Evolutionary conservation across 2,113 vertebrate genomes (phyloP), one percentile per base, ranked within the genome.

Genomic region (Pimephales promelas): DNA sequence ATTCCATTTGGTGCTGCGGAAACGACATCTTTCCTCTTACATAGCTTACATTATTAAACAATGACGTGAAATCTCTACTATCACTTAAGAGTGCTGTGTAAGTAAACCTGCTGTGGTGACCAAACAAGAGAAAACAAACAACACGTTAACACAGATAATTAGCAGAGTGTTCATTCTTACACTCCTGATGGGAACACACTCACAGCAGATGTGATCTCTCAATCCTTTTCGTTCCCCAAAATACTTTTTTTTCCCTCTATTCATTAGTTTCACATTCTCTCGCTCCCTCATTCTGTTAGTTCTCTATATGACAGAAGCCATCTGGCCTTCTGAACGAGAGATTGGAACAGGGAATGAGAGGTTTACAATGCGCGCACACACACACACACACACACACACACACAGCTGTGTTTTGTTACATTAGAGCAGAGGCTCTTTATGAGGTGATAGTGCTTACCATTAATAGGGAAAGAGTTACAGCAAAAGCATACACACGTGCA

Each of bases 291-390:
- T 84, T 87, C 85, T 87, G 87, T 87, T 85, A 79, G 70, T 68
- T 59, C 73, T 90, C 85, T 86, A 84, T 84, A 76, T 87, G 90
- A 90, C 88, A 84, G 83, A 70, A 91, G 91, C 91, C 92, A 92
- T 92, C 89, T 92, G 91, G 90, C 90, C 79, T 87, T 80, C 36
- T 75, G 34, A 83, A 72, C 75, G 85, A 87, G 85, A 79, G 87
- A 86, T 83, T 79, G 74, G 52, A 83, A 71, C 87, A 59, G 82
- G 56, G 81, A 78, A 88, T 47, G 24, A 72, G 76, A 4, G 47
- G 45, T 81, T 82, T 81, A 20, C 66, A 54, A 34, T 22, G 9
- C 34, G 4, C 31, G 4, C 31, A 34, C 31, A 34, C 82, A 82
- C 83, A 71, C 82, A 73, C 84, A 70, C 82, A 78, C 73, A 72